Conservation (phyloP, 2,888 invertebrate species). For the Stegophylla sp. region DNA sequence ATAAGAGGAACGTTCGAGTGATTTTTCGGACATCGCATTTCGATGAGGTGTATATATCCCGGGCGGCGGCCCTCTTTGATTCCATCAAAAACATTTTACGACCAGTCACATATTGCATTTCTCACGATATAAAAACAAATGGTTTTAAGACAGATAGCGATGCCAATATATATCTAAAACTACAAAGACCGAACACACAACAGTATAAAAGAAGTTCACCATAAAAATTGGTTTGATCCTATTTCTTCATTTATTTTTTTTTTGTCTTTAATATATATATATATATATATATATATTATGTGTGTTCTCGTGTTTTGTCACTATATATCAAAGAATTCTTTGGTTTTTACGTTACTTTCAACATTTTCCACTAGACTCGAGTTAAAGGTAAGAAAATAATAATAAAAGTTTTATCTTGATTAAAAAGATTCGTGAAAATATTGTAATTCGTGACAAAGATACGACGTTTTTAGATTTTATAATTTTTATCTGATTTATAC, state of each 20-base stretch:
- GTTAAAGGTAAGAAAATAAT: background rate
- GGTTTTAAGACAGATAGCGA: constrained; percentile 4
- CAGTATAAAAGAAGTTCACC: background rate
- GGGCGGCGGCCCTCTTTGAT: background rate
- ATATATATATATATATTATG: background rate
- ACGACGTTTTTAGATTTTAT: too few relatives aligned
- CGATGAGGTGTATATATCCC: too few relatives aligned
- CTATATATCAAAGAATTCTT: constrained; percentile 1
- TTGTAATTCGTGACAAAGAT: too few relatives aligned
- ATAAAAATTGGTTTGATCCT: constrained; percentile 12
- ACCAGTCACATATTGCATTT: constrained; percentile 2
- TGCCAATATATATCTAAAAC: background rate
- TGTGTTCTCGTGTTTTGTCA: background rate
- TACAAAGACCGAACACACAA: constrained; percentile 1
- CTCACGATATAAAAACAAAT: constrained; percentile 6
- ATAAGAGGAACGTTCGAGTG: background rate
- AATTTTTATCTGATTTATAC: too few relatives aligned
- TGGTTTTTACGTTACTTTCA: background rate
- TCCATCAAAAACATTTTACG: constrained; percentile 17
- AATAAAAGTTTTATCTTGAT: too few relatives aligned
- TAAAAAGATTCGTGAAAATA: too few relatives aligned
- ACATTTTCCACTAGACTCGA: background rate
- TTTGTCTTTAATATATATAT: too few relatives aligned
- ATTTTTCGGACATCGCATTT: background rate
- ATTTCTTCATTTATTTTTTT: background rate